Evolutionary conservation across 2,888 invertebrate genomes (phyloP), one percentile per base, ranked within the genome.

Genomic region (Automeris io): DNA sequence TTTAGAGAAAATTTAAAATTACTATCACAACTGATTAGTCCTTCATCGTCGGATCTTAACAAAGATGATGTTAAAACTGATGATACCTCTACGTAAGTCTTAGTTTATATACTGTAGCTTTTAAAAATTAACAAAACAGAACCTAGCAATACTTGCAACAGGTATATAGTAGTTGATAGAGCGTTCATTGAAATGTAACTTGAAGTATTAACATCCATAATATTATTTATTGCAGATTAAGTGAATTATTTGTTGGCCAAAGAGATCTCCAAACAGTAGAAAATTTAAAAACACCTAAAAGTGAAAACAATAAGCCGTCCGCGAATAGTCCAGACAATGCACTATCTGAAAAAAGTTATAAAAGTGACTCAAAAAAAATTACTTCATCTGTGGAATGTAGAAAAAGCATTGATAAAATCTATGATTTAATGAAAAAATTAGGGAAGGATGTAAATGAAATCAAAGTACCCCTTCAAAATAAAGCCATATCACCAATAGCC

Each of bases 321-420:
- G 35, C 43, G 3, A 67, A 65, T 44, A 46, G 56, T 4, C 45
- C 53, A 8, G 54, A 46, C 25, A 40, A 39, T n/a, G 22, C 42
- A 19, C 21, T 37, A 16, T 23, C n/a, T 32, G 8, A 23, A n/a
- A 43, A n/a, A n/a, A n/a, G n/a, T n/a, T n/a, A 49, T 5, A 49
- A 46, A 22, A 46, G 40, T 18, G 49, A 51, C 8, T 4, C 40
- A 3, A 71, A 66, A 41, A 65, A 62, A 43, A 9, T 35, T 0
- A 45, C 49, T 2, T 43, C 62, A 7, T 44, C 72, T 4, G 36
- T 70, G 2, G 73, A 78, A 51, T 82, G 77, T 40, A 69, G 72
- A 47, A 75, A 74, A 52, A 82, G 77, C 48, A 82, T 85, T 39
- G 76, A 82, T 33, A 76, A 79, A 61, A 65, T 85, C 45, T 83